phyloP scores from a whole-genome alignment of 1,140 invertebrate genomes.

The Battus philenor region DNA sequence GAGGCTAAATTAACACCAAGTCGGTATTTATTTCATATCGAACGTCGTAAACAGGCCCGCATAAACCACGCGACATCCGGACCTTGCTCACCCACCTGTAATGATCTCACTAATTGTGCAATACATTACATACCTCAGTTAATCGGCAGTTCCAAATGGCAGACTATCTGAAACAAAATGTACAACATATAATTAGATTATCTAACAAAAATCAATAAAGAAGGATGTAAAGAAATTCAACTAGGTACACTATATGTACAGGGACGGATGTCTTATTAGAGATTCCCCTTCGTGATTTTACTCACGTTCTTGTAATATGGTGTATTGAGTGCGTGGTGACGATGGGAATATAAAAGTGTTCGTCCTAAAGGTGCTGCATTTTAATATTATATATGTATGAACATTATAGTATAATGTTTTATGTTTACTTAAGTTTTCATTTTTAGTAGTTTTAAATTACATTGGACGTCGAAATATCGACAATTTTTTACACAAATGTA shows the following conservation, averaged over 20 bases:
- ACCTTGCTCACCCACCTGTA: not conserved
- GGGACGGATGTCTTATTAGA: conserved; percentile 11
- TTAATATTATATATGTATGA: too few relatives aligned
- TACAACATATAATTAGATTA: conserved; percentile 17
- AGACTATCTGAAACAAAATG: conserved; percentile 19
- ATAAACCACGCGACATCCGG: not conserved
- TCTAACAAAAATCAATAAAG: not conserved
- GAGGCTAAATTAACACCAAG: conserved; percentile 34
- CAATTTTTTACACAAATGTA: too few relatives aligned
- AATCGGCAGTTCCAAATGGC: not conserved
- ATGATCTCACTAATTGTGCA: not conserved
- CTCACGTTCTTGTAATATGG: conserved; percentile 8
- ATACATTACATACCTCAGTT: conserved; percentile 8
- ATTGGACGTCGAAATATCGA: too few relatives aligned
- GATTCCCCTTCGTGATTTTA: conserved; percentile 8
- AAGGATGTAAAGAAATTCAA: conserved; percentile 1
- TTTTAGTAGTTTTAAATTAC: too few relatives aligned
- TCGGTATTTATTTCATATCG: conserved; percentile 21
- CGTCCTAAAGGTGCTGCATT: too few relatives aligned
- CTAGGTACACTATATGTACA: too few relatives aligned
- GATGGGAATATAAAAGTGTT: conserved; percentile 8
- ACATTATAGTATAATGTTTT: too few relatives aligned
- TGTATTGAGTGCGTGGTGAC: conserved; percentile 3
- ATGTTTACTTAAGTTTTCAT: too few relatives aligned
- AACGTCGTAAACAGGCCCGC: conserved; percentile 4